Evolutionary conservation across 2,113 vertebrate genomes (phyloP), one percentile per base, ranked within the genome.

Genomic region (Chionomys nivalis): DNA sequence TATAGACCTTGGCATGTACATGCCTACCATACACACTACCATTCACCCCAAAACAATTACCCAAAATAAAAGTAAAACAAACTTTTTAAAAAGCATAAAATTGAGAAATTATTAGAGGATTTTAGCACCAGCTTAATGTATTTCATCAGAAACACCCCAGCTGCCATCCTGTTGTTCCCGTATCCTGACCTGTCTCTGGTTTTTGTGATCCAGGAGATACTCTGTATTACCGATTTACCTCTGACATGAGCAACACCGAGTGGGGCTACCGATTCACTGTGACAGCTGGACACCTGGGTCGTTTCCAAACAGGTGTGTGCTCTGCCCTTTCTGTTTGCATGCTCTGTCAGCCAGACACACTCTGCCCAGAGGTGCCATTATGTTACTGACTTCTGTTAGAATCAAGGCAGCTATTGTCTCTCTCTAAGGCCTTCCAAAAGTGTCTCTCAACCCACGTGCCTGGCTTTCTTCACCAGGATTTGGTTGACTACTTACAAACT

Each of bases 221-320:
- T 0, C 98, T 99, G 21, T 99, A 99, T 98, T 99, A 99, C 98
- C 98, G 98, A 49, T 99, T 99, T 58, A 99, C 99, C 96, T 99
- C 99, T 1, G 99, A 99, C 98, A 99, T 99, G 99, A 99, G 99
- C 98, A 99, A 99, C 98, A 99, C 99, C 0, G 99, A 99, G 97
- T 99, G 99, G 99, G 99, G 99, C 83, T 99, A 99, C 93, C 99
- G 99, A 97, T 99, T 99, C 97, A 99, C 99, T 2, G 99, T 99
- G 66, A 99, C 99, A 0, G 99, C 99, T 4, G 99, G 99, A 49
- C 99, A 99, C 97, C 99, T 99, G 79, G 99, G 99, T 9, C 99
- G 99, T 55, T 99, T 99, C 98, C 99, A 99, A 98, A 99, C 99
- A 98, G 99, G 99, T 99, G 66, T 97, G 98, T 94, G 73, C 17